Evolutionary conservation across 1,140 invertebrate species (phyloP).

Genomic region (Laupala kohalensis): DNA sequence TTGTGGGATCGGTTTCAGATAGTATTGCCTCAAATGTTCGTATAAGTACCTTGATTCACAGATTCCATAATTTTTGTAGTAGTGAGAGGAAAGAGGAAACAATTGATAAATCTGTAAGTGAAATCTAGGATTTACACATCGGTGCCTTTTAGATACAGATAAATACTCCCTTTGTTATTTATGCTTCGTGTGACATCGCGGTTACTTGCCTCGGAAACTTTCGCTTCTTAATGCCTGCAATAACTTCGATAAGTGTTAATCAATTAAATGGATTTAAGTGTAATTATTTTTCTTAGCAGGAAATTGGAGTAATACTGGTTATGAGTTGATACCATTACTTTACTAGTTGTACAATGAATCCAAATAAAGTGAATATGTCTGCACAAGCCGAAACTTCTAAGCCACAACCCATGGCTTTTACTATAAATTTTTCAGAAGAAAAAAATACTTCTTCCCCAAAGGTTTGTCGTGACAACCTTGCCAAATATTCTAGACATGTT

Average conservation of each 20-base stretch:
- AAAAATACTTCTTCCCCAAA: constrained; percentile 17
- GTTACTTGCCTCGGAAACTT: background rate
- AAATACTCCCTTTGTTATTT: background rate
- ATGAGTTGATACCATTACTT: background rate
- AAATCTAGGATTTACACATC: background rate
- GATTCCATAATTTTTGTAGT: too few relatives aligned
- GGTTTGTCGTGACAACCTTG: constrained; percentile 28
- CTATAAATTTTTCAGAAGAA: constrained; percentile 30
- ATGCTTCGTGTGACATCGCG: background rate
- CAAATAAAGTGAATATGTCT: background rate
- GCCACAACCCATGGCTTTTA: constrained; percentile 29
- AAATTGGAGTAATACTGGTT: background rate
- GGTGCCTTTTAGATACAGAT: background rate
- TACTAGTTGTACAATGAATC: background rate
- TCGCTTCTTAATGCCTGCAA: background rate
- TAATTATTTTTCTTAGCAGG: background rate
- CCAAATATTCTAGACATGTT: constrained; percentile 30
- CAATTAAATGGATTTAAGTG: background rate
- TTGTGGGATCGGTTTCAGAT: too few relatives aligned
- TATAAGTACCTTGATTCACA: too few relatives aligned
- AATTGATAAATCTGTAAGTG: too few relatives aligned
- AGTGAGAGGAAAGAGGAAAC: too few relatives aligned
- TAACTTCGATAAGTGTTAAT: background rate
- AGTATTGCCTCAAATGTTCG: too few relatives aligned
- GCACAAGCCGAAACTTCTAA: constrained; percentile 15